Evolutionary conservation across 2,888 invertebrate genomes (phyloP).

Genomic region (Didymodactylos carnosus): DNA sequence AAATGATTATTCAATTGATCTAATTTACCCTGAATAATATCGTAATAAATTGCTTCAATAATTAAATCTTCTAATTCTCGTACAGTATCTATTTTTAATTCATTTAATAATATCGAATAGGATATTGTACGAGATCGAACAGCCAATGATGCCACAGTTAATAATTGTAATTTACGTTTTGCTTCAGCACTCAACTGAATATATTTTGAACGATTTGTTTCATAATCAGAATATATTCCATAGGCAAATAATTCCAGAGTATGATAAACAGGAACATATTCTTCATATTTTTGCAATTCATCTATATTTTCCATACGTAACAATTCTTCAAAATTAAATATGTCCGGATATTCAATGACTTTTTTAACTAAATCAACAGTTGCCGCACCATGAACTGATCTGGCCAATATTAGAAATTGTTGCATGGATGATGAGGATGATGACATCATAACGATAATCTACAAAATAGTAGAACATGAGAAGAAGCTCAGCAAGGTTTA

Average conservation of each 20-base stretch:
- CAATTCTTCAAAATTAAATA: conserved; percentile 81
- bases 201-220: conserved; percentile 31
- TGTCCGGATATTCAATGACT: conserved; percentile 69
- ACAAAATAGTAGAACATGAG: no score
- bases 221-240: conserved; percentile 73
- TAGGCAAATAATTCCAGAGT: conserved; percentile 78
- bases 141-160: conserved; percentile 3
- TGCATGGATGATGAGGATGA: no score
- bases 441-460: no score
- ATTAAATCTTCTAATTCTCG: conserved; percentile 83
- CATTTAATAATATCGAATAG: conserved; percentile 59
- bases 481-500: no score
- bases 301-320: no score
- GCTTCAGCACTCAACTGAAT: background rate
- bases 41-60: conserved; percentile 87
- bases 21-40: conserved; percentile 78
- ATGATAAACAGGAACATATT: conserved; percentile 53
- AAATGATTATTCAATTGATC: conserved; percentile 80
- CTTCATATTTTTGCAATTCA: no score
- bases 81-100: conserved; percentile 71
- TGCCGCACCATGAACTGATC: no score
- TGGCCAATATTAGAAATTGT: no score
- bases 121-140: conserved; percentile 48
- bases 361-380: conserved; percentile 72
- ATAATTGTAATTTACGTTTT: background rate